Base-by-base conservation (phyloP, 2,113 vertebrate species). In the Tinamus guttatus region DNA sequence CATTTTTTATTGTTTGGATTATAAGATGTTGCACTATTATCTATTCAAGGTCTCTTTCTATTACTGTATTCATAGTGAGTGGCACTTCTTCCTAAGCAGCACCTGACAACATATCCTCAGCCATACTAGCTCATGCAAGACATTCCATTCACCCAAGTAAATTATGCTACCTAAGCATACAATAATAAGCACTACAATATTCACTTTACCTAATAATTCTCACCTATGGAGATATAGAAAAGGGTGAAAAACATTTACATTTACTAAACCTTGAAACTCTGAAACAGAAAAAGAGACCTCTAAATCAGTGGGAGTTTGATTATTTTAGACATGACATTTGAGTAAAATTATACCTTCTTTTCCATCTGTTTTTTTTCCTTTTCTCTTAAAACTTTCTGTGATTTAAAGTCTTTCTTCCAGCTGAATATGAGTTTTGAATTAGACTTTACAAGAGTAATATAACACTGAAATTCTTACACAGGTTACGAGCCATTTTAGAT, bases 341-440 rank as follows among this genome's bases (percentile, higher is more conserved):
- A 83, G 27, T 49, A 83, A 65, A 85, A 91, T 47, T 43, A 2
- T 22, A 86, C 90, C 21, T 64, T 9, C 19, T 81, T 78, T 68
- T 65, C 32, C 24, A 56, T 73, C 79, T 84, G 22, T 38, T 63
- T 76, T 83, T 94, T 94, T 94, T 84, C 2, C 45, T 86, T 65
- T 86, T 28, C 40, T 88, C 88, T 81, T n/a, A 89, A 76, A 47
- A 76, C 28, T 87, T 89, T 89, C 45, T 76, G 34, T 71, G 38
- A 38, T 60, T 81, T 70, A 25, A 70, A 49, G 6, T 54, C 74
- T 78, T 80, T 77, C 38, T 86, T 63, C 43, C 75, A 58, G 67
- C 13, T 76, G 12, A 88, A 49, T 78, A 60, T 36, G 8, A 34
- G 87, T 86, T 40, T 34, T 81, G 2, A 36, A 45, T 71, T 74